Conservation (phyloP, 1,140 invertebrate species). For the Brachionus manjavacas region DNA sequence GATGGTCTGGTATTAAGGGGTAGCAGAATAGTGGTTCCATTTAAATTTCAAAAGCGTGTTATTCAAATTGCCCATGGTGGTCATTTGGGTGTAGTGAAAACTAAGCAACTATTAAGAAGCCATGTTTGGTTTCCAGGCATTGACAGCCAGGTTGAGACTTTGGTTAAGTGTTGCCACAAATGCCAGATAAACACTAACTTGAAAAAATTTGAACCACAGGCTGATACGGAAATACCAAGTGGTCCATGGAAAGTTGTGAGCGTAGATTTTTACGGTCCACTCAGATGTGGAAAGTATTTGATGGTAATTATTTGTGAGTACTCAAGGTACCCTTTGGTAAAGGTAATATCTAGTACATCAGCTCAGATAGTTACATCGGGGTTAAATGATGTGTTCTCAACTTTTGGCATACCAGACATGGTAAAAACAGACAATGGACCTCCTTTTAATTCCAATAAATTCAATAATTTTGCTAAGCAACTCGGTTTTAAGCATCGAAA, state of each 20-base stretch:
- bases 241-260: slow-evolving; percentile 46
- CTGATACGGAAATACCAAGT: slow-evolving; percentile 45
- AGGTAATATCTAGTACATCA: slow-evolving; percentile 44
- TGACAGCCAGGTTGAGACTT: slow-evolving; percentile 43
- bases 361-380: slow-evolving; percentile 41
- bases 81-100: slow-evolving; percentile 45
- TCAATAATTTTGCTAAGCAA: slow-evolving; percentile 41
- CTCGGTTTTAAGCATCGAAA: slow-evolving; percentile 42
- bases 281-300: slow-evolving; percentile 46
- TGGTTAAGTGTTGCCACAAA: slow-evolving; percentile 44
- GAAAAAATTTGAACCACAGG: slow-evolving; percentile 45
- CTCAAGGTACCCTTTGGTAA: slow-evolving; percentile 48
- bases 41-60: slow-evolving; percentile 38
- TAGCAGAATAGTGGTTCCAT: slow-evolving; percentile 44
- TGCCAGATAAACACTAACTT: slow-evolving; percentile 45
- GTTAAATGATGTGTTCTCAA: slow-evolving; percentile 44
- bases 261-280: slow-evolving; percentile 49
- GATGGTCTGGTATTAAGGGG: slow-evolving; percentile 41
- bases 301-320: slow-evolving; percentile 49
- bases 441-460: slow-evolving; percentile 43
- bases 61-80: slow-evolving; percentile 44
- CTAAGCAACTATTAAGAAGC: slow-evolving; percentile 44
- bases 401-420: slow-evolving; percentile 43
- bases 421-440: slow-evolving; percentile 45
- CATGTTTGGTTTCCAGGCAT: slow-evolving; percentile 45